Evolutionary conservation across 1,140 invertebrate genomes (phyloP), one percentile per base, ranked within the genome.

Genomic region (Calephelis nemesis): DNA sequence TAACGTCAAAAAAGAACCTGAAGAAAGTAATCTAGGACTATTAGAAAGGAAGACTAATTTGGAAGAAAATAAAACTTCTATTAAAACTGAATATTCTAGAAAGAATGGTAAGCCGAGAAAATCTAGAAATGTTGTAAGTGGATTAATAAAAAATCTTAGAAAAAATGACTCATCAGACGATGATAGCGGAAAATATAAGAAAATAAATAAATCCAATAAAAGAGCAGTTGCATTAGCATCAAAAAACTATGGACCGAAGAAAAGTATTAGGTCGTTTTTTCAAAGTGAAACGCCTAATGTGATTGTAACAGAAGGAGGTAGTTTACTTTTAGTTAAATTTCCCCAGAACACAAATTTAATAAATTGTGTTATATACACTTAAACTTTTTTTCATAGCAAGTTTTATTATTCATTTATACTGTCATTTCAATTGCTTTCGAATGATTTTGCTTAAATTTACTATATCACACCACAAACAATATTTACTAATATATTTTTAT

Each of bases 261-360:
- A 77, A 79, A 78, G 80, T 72, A 74, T 92, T 19, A 81, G 82
- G 63, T 87, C 90, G 2, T 84, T 92, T 63, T 92, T 92, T 82
- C 91, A 89, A 79, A 85, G 82, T 47, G 82, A 88, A 78, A 77
- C 84, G 42, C 90, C 90, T 47, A 88, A 91, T 71, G 84, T 92
- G 67, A 85, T 92, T 62, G 89, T 92, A 60, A 87, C 92, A 69
- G 88, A 92, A 91, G 90, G 90, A 92, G 92, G 92, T 92, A 92
- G 82, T 76, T 60, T 82, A 71, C 73, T 62, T 74, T 67, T 65
- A 45, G 70, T 70, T 74, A 67, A 60, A 60, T 42, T 60, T 5
- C 58, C 58, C 39, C 7, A 60, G 40, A 60, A 13, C 54, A 58
- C 54, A 12, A 58, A 58, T 30, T 58, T 39, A 6, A 39, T 45